phyloP scores from a whole-genome alignment of 1,140 invertebrate species.

The Drosophila albomicans region DNA sequence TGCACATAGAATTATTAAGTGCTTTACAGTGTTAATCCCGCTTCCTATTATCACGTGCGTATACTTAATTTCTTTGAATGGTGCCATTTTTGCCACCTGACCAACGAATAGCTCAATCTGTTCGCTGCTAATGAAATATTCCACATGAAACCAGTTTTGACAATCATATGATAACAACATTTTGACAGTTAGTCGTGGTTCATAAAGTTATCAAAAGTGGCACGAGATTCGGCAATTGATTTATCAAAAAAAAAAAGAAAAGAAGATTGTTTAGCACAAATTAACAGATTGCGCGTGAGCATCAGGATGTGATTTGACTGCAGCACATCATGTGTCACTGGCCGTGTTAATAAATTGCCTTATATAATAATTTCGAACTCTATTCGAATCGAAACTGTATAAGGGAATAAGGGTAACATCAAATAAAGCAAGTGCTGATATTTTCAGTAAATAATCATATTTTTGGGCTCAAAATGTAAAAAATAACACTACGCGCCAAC shows the following conservation, averaged over 20 bases:
- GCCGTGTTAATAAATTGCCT: constrained; percentile 16
- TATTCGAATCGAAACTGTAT: background rate
- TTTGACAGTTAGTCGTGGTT: background rate
- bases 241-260: constrained; percentile 10
- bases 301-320: constrained; percentile 5
- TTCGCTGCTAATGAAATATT: background rate
- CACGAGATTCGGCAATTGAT: constrained; percentile 22
- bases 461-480: constrained; percentile 1
- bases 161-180: constrained; percentile 33
- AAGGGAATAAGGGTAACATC: background rate
- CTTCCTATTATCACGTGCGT: constrained; percentile 26
- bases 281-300: constrained; percentile 31
- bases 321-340: constrained; percentile 18
- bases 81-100: constrained; percentile 9
- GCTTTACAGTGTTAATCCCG: constrained; percentile 5
- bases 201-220: constrained; percentile 6
- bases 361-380: constrained; percentile 24
- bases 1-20: too few species aligned
- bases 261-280: constrained; percentile 33
- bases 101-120: constrained; percentile 1
- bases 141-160: constrained; percentile 10
- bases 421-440: constrained; percentile 16
- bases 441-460: constrained; percentile 18
- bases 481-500: background rate
- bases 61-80: constrained; percentile 21